A percentile compares a stretch with the other conserved stretches of the same genome.
Conservation (phyloP, 1,140 invertebrate species). For the Caenorhabditis brenneri region DNA sequence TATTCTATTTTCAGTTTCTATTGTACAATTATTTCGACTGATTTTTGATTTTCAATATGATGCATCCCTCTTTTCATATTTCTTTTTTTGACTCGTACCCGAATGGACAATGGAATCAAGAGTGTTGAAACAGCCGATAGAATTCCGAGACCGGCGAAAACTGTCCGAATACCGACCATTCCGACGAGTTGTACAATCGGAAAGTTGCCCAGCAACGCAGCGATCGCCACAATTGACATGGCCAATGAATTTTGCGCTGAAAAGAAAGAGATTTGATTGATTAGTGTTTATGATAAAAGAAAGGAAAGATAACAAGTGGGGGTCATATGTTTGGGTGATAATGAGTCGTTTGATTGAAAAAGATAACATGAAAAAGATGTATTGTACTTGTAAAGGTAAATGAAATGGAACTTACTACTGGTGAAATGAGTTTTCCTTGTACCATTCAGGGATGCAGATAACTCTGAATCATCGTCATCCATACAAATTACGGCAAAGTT, state of each 20-base stretch:
- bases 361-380: background rate
- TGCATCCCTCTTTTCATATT: no score
- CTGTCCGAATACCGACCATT: conserved; percentile 58
- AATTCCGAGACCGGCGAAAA: conserved; percentile 59
- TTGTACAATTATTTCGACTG: background rate
- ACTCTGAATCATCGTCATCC: conserved; percentile 46
- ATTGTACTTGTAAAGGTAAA: background rate
- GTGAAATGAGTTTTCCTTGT: conserved; percentile 43
- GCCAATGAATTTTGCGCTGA: conserved; percentile 52
- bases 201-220: conserved; percentile 61
- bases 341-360: background rate
- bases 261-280: conserved; percentile 10
- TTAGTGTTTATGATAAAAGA: background rate
- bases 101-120: conserved; percentile 55
- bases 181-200: conserved; percentile 55
- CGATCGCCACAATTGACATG: conserved; percentile 58
- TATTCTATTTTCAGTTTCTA: background rate
- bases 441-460: background rate
- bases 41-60: background rate
- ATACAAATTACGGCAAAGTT: conserved; percentile 57
- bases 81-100: conserved; percentile 35
- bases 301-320: background rate
- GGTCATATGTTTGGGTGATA: conserved; percentile 36
- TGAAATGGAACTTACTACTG: conserved; percentile 13
- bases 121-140: conserved; percentile 58